A percentile compares a stretch with the other conserved stretches of the same genome.
phyloP scores from a whole-genome alignment of 2,797 vertebrate genomes.

The Amphiprion clarkii region DNA sequence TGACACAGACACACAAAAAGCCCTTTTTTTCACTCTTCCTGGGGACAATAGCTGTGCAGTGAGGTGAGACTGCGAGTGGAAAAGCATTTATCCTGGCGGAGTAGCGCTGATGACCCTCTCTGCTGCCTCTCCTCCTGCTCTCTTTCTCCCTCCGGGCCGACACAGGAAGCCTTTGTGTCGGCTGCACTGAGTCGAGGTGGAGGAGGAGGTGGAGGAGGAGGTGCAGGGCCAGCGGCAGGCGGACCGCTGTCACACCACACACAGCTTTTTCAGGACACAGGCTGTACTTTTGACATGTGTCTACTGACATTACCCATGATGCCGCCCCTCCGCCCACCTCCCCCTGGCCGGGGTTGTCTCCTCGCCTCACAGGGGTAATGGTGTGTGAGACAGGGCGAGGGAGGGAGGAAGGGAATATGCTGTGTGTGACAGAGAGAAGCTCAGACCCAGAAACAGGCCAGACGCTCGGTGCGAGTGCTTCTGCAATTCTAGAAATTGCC shows the following conservation, averaged over 20 bases:
- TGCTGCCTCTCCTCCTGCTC: conserved; percentile 61
- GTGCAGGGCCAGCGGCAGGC: conserved; percentile 56
- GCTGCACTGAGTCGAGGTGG: conserved; percentile 47
- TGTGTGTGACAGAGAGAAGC: conserved; percentile 42
- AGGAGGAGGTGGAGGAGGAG: not conserved
- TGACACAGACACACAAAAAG: conserved; percentile 56
- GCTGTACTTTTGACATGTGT: conserved; percentile 83
- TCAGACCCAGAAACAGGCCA: conserved; percentile 35
- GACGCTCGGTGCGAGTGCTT: conserved; percentile 37
- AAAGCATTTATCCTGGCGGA: conserved; percentile 80
- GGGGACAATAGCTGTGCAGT: conserved; percentile 76
- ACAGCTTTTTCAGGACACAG: conserved; percentile 80
- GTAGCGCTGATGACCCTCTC: conserved; percentile 76
- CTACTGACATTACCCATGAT: conserved; percentile 82
- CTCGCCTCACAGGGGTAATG: conserved; percentile 81
- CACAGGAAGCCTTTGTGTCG: conserved; percentile 75
- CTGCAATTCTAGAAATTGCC: conserved; percentile 34
- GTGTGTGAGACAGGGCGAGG: conserved; percentile 77
- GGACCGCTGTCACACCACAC: conserved; percentile 77
- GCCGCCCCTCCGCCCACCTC: conserved; percentile 50
- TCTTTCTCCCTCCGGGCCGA: conserved; percentile 65
- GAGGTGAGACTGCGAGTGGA: conserved; percentile 76
- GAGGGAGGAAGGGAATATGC: conserved; percentile 61
- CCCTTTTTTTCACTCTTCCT: conserved; percentile 46
- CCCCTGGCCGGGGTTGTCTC: conserved; percentile 73